Evolutionary conservation across 2,888 invertebrate species (phyloP), one percentile per base, ranked within the genome.

Genomic region (Melipona beecheii): DNA sequence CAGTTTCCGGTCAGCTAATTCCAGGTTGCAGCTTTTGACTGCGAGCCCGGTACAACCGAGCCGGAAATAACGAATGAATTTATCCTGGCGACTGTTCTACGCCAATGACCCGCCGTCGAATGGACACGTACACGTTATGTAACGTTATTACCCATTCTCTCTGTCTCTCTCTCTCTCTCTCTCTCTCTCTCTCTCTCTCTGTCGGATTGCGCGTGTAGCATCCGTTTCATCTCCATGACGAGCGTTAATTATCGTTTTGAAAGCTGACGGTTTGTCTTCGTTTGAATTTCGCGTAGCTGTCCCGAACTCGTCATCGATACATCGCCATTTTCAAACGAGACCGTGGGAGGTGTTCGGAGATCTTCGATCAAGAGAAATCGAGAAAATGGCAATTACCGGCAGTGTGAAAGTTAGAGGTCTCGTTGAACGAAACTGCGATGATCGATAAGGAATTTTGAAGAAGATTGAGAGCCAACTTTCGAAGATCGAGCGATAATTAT

Each of bases 41-140:
- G 43, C 75, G 36, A 68, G 74, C 64, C 43, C 73, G 62, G 62
- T 75, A 54, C 85, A 80, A 74, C 66, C 86, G 77, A 79, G 84
- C 70, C 87, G 86, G 87, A 90, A 91, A 91, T 84, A 91, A 89
- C 87, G 86, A 87, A 89, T 84, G 86, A 87, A 90, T 91, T 85
- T 87, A 87, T 86, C 80, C 75, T 74, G 62, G 70, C 68, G 83
- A 86, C 72, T 73, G 74, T 90, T 84, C 83, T 71, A 74, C 81
- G 52, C 68, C 72, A 69, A 75, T 80, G 65, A 68, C 27, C 6
- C 65, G 21, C 65, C 56, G 17, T 21, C 69, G 73, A 78, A 78
- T 43, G 81, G 56, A 27, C 60, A 72, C 60, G 65, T 80, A 72
- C 73, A 56, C 83, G 54, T 31, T 17, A 50, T 54, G 73, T 86